Base-by-base conservation (phyloP, 1,140 invertebrate species). In the Bombyx mandarina region DNA sequence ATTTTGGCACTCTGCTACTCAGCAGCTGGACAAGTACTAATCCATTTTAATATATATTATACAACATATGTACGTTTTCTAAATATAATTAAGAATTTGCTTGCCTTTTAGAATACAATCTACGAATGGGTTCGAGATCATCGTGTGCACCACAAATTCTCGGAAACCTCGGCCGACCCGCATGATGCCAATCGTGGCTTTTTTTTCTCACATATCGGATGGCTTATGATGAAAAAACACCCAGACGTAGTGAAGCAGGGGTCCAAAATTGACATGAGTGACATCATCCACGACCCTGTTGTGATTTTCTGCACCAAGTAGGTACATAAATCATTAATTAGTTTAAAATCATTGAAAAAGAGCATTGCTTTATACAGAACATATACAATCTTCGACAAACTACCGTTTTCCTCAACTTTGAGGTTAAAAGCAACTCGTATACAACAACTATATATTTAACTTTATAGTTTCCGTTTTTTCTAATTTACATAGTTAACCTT, bases 201-300 rank as follows among this genome's bases (percentile, higher is more conserved):
- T 82, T 98, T 97, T 87, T 98, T 97, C 82, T 88, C 96, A 0
- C 96, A 98, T 70, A 92, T 97, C 43, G 96, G 96, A 1, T 98
- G 96, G 97, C 88, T 98, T 65, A 91, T 95, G 91, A 90, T 91
- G 87, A 89, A 91, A 54, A 97, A 97, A 81, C 95, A 97, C 82
- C 94, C 95, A 0, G 92, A 96, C 57, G 94, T 97, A 1, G 88
- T 92, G 22, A 86, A 79, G 22, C 93, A 92, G 67, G 96, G 96
- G 6, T 88, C 87, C 12, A 87, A 90, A 58, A 86, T 97, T 8
- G 94, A 97, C 78, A 90, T 97, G 83, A 91, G 87, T 18, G 97
- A 98, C 72, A 88, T 98, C 8, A 57, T 88, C 9, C 88, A 88
- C 2, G 95, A 98, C 88, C 93, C 94, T 0, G 88, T 98, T 0